These are phyloP conservation scores for Acleris laterana DNA, from an alignment of 2,888 invertebrate genomes.

Conservation along the genomic window DNA sequence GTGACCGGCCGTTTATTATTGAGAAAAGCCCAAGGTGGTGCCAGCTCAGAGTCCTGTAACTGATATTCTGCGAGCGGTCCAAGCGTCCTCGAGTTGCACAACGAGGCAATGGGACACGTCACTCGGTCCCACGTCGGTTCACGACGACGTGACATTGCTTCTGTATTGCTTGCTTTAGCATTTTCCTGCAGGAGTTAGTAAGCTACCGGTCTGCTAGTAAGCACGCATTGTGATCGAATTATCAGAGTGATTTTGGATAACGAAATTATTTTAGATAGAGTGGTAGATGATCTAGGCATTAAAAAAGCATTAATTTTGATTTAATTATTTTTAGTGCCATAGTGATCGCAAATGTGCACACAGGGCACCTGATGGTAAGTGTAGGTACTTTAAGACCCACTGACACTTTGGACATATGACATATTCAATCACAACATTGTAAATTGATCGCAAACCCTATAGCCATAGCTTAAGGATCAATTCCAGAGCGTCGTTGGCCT, in stretches of 20 bases:
- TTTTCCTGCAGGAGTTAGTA: constrained; percentile 64
- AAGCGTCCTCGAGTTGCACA: constrained; percentile 38
- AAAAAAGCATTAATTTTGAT: too few species aligned
- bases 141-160: constrained; percentile 68
- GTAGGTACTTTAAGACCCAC: too few species aligned
- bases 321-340: too few species aligned
- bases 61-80: constrained; percentile 51
- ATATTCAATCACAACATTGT: too few species aligned
- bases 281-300: too few species aligned
- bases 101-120: constrained; percentile 55
- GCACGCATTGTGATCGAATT: constrained; percentile 3
- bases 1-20: constrained; percentile 8
- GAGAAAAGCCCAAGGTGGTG: constrained; percentile 44
- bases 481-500: too few species aligned
- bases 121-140: constrained; percentile 54
- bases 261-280: too few species aligned
- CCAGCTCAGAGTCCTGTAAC: constrained; percentile 55
- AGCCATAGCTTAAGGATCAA: too few species aligned
- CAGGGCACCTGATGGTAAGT: too few species aligned
- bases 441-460: too few species aligned
- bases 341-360: too few species aligned
- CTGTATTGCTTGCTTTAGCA: constrained; percentile 63
- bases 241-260: background rate
- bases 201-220: constrained; percentile 6
- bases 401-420: too few species aligned